Conservation (phyloP, 2,113 vertebrate genomes). For the Rhea pennata region DNA sequence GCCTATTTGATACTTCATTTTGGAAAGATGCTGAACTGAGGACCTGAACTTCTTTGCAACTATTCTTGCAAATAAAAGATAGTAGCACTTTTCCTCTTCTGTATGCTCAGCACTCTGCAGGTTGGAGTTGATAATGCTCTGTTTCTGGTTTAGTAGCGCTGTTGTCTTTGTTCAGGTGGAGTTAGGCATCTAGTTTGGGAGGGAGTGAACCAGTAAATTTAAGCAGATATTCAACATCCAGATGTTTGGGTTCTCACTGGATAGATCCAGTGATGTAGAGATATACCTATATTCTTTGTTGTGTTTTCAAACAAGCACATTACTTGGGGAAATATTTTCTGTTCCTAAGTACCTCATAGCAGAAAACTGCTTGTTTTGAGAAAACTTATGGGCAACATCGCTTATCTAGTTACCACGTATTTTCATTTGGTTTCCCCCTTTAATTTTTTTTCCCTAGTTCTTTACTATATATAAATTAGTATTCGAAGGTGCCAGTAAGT, state of each 20-base stretch:
- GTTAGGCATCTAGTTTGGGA: not conserved
- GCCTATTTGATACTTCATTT: not conserved
- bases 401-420: not conserved
- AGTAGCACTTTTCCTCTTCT: not conserved
- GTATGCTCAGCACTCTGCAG: too few species aligned
- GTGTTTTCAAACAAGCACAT: not conserved
- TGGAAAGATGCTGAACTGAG: not conserved
- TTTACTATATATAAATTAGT: not conserved
- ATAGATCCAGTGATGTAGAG: not conserved
- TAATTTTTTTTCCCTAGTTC: not conserved
- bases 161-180: not conserved
- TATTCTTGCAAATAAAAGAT: not conserved
- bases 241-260: not conserved
- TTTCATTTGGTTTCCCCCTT: not conserved
- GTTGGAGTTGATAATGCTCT: fast-evolving
- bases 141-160: not conserved
- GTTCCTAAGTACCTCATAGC: not conserved
- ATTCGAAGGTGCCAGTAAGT: not conserved
- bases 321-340: not conserved
- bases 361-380: not conserved
- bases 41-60: not conserved
- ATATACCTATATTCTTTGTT: not conserved
- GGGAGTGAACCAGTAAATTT: not conserved
- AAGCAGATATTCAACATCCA: not conserved
- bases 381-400: not conserved